Base-by-base conservation (phyloP, 1,140 invertebrate species). In the Penaeus chinensis region DNA sequence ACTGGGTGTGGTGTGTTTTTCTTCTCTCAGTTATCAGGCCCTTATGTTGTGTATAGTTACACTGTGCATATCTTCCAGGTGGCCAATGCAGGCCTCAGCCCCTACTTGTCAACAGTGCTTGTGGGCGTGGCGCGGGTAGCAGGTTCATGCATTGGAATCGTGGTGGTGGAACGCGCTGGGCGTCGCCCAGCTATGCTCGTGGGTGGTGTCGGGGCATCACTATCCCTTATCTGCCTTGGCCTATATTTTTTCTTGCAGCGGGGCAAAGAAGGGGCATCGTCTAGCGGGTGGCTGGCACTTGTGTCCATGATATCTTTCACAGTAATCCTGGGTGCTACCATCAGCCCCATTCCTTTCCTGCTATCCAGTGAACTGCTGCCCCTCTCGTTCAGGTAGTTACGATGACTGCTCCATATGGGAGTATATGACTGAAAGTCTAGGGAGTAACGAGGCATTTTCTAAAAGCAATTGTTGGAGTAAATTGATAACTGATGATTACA, bases 31-130 rank as follows among this genome's bases (percentile, higher is more conserved):
- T 74, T 74, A 19, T 74, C 71, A 2, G 71, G 71, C 18, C 71
- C 71, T 27, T 74, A 74, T 11, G 71, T 74, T n/a, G 71, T 74
- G 27, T 74, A 74, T n/a, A 74, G 71, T 37, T 74, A 74, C 71
- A 74, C 71, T 19, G 71, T 74, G 5, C 42, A 74, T 37, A 74
- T 74, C 71, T 74, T 74, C 19, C 27, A 74, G 42, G 71, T 74
- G 5, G 71, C 71, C 24, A 74, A 74, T 10, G n/a, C 42, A 19
- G 71, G 71, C 2, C 42, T 74, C 1, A 74, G 71, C 20, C 71
- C 71, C 24, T 74, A 74, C 71, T 8, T 74, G 22, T 74, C 71
- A 32, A 74, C 71, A n/a, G 71, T 74, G 13, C 18, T 74, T 7
- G 71, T 74, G 11, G 71, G 71, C 10, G 71, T 74, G 71, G 71